These are phyloP conservation scores for Smittia aterrima DNA, from an alignment of 2,888 invertebrate species.

Conservation along the genomic window DNA sequence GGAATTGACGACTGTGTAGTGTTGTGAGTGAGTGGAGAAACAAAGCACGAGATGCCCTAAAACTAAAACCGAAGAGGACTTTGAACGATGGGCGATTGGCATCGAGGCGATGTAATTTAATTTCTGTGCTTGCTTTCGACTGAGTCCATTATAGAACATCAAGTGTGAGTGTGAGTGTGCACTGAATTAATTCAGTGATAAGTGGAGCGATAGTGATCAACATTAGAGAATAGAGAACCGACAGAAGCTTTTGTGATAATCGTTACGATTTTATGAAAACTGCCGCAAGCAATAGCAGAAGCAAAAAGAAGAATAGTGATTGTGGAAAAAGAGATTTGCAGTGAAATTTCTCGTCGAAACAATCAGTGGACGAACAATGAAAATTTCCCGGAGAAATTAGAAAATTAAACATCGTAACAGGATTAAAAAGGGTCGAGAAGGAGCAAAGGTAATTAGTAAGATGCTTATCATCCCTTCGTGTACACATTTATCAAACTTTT, in stretches of 20 bases:
- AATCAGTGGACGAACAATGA: too few relatives aligned
- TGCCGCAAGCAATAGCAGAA: not conserved
- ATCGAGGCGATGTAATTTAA: too few relatives aligned
- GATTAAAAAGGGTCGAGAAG: not conserved
- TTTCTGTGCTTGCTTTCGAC: too few relatives aligned
- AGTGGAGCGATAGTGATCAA: not conserved
- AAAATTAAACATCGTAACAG: not conserved
- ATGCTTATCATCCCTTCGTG: not conserved
- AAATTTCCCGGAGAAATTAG: not conserved
- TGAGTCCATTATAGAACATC: not conserved
- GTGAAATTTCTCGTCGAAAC: not conserved
- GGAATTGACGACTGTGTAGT: too few relatives aligned
- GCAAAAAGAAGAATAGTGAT: not conserved
- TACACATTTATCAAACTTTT: not conserved
- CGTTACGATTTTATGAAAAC: not conserved
- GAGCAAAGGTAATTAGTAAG: not conserved
- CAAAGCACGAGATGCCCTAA: too few relatives aligned
- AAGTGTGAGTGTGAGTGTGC: not conserved
- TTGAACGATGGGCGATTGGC: too few relatives aligned
- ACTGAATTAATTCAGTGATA: not conserved
- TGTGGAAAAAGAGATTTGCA: not conserved
- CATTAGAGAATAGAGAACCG: not conserved
- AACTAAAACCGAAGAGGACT: too few relatives aligned
- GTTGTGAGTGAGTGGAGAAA: too few relatives aligned
- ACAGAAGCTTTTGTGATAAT: not conserved